phyloP scores from a whole-genome alignment of 2,888 invertebrate genomes.

The Synanthedon myopaeformis region DNA sequence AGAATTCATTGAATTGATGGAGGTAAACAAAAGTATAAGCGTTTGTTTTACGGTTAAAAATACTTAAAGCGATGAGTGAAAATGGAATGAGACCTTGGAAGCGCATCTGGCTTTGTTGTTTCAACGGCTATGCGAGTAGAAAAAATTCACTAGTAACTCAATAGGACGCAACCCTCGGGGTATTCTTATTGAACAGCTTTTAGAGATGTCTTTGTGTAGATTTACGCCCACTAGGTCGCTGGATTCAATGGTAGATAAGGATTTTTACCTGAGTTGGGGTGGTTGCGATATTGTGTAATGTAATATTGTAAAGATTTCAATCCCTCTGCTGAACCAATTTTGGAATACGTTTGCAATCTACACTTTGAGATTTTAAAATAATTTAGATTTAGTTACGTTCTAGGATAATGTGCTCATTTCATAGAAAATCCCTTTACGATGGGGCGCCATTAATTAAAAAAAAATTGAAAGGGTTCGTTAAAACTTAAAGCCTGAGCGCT shows the following conservation, averaged over 20 bases:
- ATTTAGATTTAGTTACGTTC: too few relatives aligned
- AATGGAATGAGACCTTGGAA: constrained; percentile 5
- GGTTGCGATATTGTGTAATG: background rate
- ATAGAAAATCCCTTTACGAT: too few relatives aligned
- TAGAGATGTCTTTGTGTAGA: constrained; percentile 17
- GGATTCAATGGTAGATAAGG: constrained; percentile 10
- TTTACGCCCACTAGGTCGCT: constrained; percentile 14
- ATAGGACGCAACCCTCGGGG: constrained; percentile 32
- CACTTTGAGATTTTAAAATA: too few relatives aligned
- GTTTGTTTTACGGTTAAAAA: background rate
- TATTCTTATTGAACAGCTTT: constrained; percentile 21
- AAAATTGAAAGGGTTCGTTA: too few relatives aligned
- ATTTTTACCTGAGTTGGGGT: constrained; percentile 24
- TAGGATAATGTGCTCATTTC: too few relatives aligned
- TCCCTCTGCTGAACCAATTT: background rate
- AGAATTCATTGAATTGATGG: background rate
- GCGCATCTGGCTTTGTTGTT: constrained; percentile 33
- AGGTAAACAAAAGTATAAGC: background rate
- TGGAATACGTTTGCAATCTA: too few relatives aligned
- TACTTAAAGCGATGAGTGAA: constrained; percentile 6
- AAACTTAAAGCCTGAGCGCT: too few relatives aligned
- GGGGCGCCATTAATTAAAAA: too few relatives aligned
- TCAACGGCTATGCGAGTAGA: constrained; percentile 29
- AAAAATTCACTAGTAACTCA: constrained; percentile 25
- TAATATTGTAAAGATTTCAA: background rate